Base-by-base conservation (phyloP, 1,140 invertebrate genomes). In the Ips typographus region DNA sequence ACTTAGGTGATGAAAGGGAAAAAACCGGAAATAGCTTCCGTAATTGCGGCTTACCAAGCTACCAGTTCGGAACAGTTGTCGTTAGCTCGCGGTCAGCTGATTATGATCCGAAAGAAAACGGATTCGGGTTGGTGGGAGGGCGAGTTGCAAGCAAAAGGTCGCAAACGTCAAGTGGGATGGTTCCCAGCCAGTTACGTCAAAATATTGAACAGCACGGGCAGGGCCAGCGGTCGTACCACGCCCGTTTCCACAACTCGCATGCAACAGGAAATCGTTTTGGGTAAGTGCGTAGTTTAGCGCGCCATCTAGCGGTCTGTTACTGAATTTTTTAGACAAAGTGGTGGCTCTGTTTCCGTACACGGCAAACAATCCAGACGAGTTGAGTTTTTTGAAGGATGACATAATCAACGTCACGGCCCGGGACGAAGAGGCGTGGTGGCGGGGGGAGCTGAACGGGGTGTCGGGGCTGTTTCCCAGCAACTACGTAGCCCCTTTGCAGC, bases 71-170 rank as follows among this genome's bases (percentile, higher is more conserved):
- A 98, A 77, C 96, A 99, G 79, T 82, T 99, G 7, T 91, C 90
- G 61, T 81, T 99, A 4, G 88, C 91, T 75, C 88, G 93, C 70
- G 97, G 96, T n/a, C 96, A 99, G 76, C 83, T 98, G 55, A 92
- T 99, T 56, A 92, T 96, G 84, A 94, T 99, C 8, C 86, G 95
- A 7, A 98, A 98, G 82, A 99, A 98, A 79, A 94, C 94, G 4
- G 89, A 94, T 62, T 94, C 93, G 72, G 96, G 96, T 37, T 99
- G 97, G 97, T 99, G 98, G 98, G 97, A 99, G 86, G 98, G 98
- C 55, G 98, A 99, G 83, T 82, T 99, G 39, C 95, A 98, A 84
- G 94, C 94, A 7, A 94, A 96, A 81, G 96, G 96, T n/a, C 90
- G 95, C 73, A 95, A 95, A 78, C 85, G 94, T 60, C 94, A 97